These are phyloP conservation scores for Seira ritae DNA, from an alignment of 2,888 invertebrate genomes.

Conservation along the genomic window DNA sequence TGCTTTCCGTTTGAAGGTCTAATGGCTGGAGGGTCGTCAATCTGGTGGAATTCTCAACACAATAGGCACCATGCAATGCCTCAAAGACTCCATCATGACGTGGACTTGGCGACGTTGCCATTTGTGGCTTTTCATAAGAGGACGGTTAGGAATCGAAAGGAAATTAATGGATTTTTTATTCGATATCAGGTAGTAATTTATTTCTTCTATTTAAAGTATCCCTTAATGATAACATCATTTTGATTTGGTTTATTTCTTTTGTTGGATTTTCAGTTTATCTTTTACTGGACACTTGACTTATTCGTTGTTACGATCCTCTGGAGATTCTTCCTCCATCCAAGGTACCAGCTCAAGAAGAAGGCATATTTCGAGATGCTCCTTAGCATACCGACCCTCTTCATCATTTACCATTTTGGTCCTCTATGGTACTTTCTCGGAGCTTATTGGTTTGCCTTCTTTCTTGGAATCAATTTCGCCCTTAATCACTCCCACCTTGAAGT, in stretches of 20 bases:
- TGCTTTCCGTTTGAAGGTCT: slow-evolving; percentile 12
- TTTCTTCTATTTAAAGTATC: no score
- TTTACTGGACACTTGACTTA: slow-evolving; percentile 35
- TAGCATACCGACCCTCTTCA: background rate
- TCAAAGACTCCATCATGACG: slow-evolving; percentile 6
- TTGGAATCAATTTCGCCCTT: slow-evolving; percentile 47
- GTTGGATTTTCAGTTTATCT: slow-evolving; percentile 9
- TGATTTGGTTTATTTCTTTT: background rate
- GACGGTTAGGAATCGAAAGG: background rate
- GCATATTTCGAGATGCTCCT: slow-evolving; percentile 35
- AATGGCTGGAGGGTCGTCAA: slow-evolving; percentile 23
- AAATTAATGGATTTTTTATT: slow-evolving; percentile 20
- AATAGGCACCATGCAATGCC: slow-evolving; percentile 47
- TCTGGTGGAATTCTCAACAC: slow-evolving; percentile 47
- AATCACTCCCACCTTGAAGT: slow-evolving; percentile 59
- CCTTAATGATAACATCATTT: no score
- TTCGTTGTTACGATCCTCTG: slow-evolving; percentile 20
- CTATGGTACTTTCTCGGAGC: slow-evolving; percentile 10
- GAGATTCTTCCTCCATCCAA: slow-evolving; percentile 21
- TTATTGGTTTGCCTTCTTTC: slow-evolving; percentile 32
- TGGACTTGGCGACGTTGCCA: slow-evolving; percentile 8
- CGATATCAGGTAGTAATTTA: background rate
- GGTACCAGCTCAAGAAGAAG: slow-evolving; percentile 28
- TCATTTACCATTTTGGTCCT: slow-evolving; percentile 6
- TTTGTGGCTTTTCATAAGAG: slow-evolving; percentile 12